A percentile compares a stretch with the other conserved stretches of the same genome.
Conservation (phyloP, 2,888 invertebrate genomes). For the Crepidodera aurea region DNA sequence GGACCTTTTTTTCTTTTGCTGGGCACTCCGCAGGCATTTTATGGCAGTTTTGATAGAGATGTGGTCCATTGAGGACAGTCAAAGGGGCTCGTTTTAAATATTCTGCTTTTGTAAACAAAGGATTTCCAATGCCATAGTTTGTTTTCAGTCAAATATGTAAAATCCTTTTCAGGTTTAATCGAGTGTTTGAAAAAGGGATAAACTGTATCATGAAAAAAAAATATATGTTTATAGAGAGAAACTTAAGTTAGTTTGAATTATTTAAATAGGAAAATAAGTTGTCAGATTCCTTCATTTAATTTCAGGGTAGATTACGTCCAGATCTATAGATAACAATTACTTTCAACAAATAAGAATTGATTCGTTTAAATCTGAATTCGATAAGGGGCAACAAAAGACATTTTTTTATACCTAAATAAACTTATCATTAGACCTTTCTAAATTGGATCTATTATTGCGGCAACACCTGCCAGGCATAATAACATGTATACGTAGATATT, state of each 20-base stretch:
- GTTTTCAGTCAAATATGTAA: not conserved
- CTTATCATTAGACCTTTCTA: constrained; percentile 18
- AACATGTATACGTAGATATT: constrained; percentile 16
- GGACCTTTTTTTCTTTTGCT: constrained; percentile 17
- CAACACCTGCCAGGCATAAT: constrained; percentile 29
- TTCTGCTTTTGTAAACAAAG: constrained; percentile 2
- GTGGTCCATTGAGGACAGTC: constrained; percentile 7
- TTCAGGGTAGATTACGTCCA: constrained; percentile 18
- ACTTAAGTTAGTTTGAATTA: no score
- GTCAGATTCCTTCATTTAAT: constrained; percentile 2
- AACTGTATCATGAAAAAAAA: no score
- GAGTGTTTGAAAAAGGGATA: no score
- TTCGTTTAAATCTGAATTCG: constrained; percentile 20
- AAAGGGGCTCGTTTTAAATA: constrained; percentile 14
- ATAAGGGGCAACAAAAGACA: constrained; percentile 18
- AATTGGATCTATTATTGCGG: constrained; percentile 15
- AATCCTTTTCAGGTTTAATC: no score
- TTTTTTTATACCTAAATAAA: not conserved
- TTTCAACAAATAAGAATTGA: constrained; percentile 21
- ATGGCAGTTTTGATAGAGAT: constrained; percentile 23
- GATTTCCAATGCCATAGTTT: not conserved
- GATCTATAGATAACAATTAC: not conserved
- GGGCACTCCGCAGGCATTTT: constrained; percentile 9
- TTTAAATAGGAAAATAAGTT: no score
- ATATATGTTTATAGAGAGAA: no score